Evolutionary conservation across 2,113 vertebrate species (phyloP).

Genomic region (Eupsittula cactorum): DNA sequence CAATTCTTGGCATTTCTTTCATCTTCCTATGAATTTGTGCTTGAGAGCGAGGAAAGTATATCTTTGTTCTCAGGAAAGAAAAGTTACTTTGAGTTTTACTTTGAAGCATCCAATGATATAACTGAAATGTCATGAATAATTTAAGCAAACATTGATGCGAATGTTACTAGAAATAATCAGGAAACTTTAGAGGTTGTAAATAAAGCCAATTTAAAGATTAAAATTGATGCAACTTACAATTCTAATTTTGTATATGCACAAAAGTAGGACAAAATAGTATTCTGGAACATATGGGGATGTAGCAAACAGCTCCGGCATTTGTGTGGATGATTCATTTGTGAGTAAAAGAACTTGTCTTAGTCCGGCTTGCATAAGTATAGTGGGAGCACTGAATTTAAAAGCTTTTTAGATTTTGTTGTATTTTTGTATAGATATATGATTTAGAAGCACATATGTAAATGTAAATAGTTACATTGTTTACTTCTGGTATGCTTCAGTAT

Average conservation of each 20-base stretch:
- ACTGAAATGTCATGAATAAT: slow-evolving; percentile 74
- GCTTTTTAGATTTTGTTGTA: neutral
- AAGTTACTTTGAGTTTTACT: slow-evolving; percentile 60
- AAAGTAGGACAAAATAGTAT: slow-evolving; percentile 61
- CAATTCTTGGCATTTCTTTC: slow-evolving; percentile 62
- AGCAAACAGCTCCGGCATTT: neutral
- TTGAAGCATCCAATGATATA: slow-evolving; percentile 70
- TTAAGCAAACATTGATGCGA: slow-evolving; percentile 55
- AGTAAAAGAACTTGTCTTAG: slow-evolving; percentile 30
- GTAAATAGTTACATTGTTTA: neutral
- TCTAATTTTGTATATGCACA: slow-evolving; percentile 45
- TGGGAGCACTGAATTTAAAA: neutral
- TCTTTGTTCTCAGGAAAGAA: slow-evolving; percentile 68
- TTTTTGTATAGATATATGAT: neutral
- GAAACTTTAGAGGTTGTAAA: slow-evolving; percentile 62
- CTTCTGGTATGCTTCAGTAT: neutral
- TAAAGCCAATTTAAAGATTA: slow-evolving; percentile 63
- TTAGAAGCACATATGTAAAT: neutral
- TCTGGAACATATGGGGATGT: slow-evolving; percentile 41
- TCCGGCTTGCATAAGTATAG: neutral
- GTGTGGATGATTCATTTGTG: slow-evolving; percentile 25
- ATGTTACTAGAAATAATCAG: slow-evolving; percentile 64
- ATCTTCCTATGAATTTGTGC: slow-evolving; percentile 54
- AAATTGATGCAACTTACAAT: slow-evolving; percentile 59
- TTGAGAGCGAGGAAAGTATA: slow-evolving; percentile 9